A percentile compares a stretch with the other conserved stretches of the same genome.
These are phyloP conservation scores for fruit fly (Drosophila melanogaster) DNA, from an alignment of 1,140 invertebrate species.

Conservation along the genomic window Release_6_plus_ISO1_MT NT_037436.4:15266001-15266500, in stretches of 20 bases:
- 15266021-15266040: conserved; percentile 25
- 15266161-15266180: not conserved
- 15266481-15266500: conserved; percentile 43
- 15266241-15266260: conserved; percentile 67
- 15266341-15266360: conserved; percentile 78
- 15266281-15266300: conserved; percentile 61
- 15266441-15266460: conserved; percentile 23
- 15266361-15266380: conserved; percentile 32
- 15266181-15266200: not conserved
- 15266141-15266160: not conserved
- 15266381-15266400: not conserved
- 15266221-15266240: conserved; percentile 50
- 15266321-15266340: conserved; percentile 78
- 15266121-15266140: conserved; percentile 28
- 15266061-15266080: conserved; percentile 31
- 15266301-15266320: conserved; percentile 81
- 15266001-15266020: conserved; percentile 12
- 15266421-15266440: not conserved
- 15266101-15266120: conserved; percentile 36
- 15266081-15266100: conserved; percentile 41
- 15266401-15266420: not conserved
- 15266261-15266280: conserved; percentile 64
- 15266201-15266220: conserved; percentile 35
- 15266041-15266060: conserved; percentile 30
- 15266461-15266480: conserved; percentile 55